Base-by-base conservation (phyloP, 2,888 invertebrate genomes). In the Caenorhabditis macrosperma region DNA sequence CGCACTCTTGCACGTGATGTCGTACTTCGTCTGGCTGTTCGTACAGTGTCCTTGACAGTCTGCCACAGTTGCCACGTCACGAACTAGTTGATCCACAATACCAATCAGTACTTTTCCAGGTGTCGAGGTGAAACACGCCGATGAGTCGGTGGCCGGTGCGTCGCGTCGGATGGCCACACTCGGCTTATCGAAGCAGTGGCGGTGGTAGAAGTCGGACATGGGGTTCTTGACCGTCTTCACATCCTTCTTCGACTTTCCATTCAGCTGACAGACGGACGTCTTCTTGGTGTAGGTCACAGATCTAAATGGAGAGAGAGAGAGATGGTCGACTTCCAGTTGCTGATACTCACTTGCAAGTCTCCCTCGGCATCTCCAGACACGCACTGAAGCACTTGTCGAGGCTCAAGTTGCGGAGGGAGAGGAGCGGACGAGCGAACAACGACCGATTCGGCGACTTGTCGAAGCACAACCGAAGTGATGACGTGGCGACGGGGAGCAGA, bases 1-100 rank as follows among this genome's bases (percentile, higher is more conserved):
- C 15, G 86, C 86, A 71, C 85, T 85, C 55, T 85, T 85, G 75
- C 87, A 87, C 3, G 64, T 57, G 22, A 83, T 54, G 26, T 82
- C 84, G 41, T 66, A 78, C 61, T 83, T 83, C 17, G 72, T 64
- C 52, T 82, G 77, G 22, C 80, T 71, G 24, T 76, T 81, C 20
- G 81, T 48, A 54, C 87, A 87, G 15, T 83, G 82, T 28, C 75
- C 30, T 52, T 82, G 72, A 57, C 87, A 87, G 17, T 82, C 82
- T 12, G 75, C 66, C 6, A 82, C 54, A 20, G 81, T 66, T 30
- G 69, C 66, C 41, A 85, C 78, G 63, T 82, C 85, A 57, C 85
- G 82, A 26, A 87, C 74, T n/a, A 84, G 66, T 71, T 85, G 85
- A 61, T 87, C 87, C 1, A 86, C 86, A 24, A 87, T 83, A 50